These are phyloP conservation scores for Diglossa cyanea DNA, from an alignment of 2,797 vertebrate genomes.

Conservation along the genomic window DNA sequence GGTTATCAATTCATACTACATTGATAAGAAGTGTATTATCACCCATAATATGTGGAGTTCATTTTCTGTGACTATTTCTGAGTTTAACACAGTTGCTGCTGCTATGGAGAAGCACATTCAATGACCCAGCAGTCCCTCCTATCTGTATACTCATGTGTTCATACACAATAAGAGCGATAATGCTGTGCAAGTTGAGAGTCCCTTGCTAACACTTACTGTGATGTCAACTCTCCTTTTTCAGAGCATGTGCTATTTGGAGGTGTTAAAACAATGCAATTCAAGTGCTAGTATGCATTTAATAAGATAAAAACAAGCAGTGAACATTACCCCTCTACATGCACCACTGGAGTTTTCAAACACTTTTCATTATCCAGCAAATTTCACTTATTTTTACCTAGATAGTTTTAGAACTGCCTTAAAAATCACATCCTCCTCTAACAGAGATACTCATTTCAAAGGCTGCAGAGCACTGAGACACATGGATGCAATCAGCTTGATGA, in stretches of 20 bases:
- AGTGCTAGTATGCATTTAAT: constrained; percentile 21
- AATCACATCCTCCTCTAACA: background rate
- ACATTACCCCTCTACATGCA: background rate
- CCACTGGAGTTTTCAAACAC: constrained; percentile 11
- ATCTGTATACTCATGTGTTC: background rate
- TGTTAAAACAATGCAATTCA: constrained; percentile 27
- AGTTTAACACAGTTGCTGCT: background rate
- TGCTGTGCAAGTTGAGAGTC: background rate
- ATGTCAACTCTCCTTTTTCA: background rate
- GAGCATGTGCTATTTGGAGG: background rate
- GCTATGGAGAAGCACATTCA: background rate
- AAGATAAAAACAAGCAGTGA: constrained; percentile 30
- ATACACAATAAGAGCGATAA: background rate
- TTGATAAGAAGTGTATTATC: background rate
- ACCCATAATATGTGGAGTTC: background rate
- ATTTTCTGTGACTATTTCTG: background rate
- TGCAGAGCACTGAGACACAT: background rate
- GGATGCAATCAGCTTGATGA: background rate
- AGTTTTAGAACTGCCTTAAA: constrained; percentile 27
- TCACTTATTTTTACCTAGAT: constrained; percentile 28
- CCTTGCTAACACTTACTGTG: background rate
- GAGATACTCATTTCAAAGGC: background rate
- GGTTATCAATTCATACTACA: background rate
- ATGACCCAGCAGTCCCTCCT: background rate
- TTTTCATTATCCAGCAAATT: constrained; percentile 18